Conservation (phyloP, 2,888 invertebrate species). For the Eledone cirrhosa region DNA sequence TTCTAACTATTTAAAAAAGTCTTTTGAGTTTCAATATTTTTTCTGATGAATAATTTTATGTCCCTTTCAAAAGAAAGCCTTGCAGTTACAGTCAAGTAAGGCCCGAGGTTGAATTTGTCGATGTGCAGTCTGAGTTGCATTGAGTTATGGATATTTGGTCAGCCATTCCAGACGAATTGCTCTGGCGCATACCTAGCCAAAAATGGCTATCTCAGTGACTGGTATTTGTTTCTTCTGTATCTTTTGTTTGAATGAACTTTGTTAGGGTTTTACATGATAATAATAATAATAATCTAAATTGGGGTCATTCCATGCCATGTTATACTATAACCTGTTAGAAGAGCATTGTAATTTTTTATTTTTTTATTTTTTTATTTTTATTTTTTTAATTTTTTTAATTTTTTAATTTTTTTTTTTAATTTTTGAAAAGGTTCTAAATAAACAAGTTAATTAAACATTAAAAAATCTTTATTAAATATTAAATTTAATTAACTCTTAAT, state of each 20-base stretch:
- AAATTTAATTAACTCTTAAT: too few species aligned
- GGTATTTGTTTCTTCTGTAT: conserved; percentile 30
- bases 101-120: conserved; percentile 43
- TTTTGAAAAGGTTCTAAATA: too few species aligned
- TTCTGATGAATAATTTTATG: conserved; percentile 31
- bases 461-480: too few species aligned
- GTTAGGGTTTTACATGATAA: conserved; percentile 21
- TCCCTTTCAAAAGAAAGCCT: conserved; percentile 40
- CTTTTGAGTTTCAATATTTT: conserved; percentile 30
- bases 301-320: conserved; percentile 15
- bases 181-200: conserved; percentile 29
- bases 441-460: too few species aligned
- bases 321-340: too few species aligned
- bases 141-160: conserved; percentile 34
- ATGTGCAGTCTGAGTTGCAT: conserved; percentile 35
- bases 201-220: conserved; percentile 27
- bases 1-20: conserved; percentile 25
- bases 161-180: conserved; percentile 29
- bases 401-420: too few species aligned
- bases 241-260: conserved; percentile 30
- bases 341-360: too few species aligned
- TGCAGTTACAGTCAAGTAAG: conserved; percentile 42
- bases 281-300: too few species aligned
- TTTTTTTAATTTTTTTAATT: too few species aligned
- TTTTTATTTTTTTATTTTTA: too few species aligned